Evolutionary conservation across 37 sponge, comb jelly and placozoan genomes (phyloP).

Genomic region (Mnemiopsis leidyi): DNA sequence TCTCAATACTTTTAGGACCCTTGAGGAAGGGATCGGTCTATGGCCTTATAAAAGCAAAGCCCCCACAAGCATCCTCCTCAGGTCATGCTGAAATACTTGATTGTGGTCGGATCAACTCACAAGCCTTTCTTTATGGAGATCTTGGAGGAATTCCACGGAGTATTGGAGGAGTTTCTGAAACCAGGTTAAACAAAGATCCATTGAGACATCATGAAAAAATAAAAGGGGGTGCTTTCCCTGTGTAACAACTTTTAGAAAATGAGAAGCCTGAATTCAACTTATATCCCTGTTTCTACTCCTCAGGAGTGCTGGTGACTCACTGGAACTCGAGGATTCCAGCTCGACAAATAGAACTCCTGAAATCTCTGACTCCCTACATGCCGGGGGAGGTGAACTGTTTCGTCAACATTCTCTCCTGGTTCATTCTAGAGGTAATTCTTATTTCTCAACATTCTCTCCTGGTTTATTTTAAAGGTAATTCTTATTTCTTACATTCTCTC

Average conservation of each 20-base stretch:
- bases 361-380: conserved; percentile 61
- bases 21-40: too few species aligned
- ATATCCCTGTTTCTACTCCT: too few species aligned
- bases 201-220: too few species aligned
- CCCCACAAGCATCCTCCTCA: background rate
- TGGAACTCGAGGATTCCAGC: conserved; percentile 55
- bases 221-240: too few species aligned
- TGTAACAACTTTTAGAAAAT: too few species aligned
- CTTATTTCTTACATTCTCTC: too few species aligned
- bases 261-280: too few species aligned
- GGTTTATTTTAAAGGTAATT: too few species aligned
- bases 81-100: conserved; percentile 44
- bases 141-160: conserved; percentile 48
- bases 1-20: too few species aligned
- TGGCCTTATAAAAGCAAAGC: too few species aligned
- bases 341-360: conserved; percentile 10
- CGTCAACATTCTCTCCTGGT: conserved; percentile 56
- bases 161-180: conserved; percentile 51
- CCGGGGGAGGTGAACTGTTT: conserved; percentile 63
- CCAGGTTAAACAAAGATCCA: too few species aligned
- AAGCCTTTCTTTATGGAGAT: conserved; percentile 54
- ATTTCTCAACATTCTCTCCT: too few species aligned
- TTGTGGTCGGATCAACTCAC: conserved; percentile 27
- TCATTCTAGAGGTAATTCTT: conserved; percentile 53
- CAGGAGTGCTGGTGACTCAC: conserved; percentile 37